Conservation (phyloP, 2,113 vertebrate species). For the Takifugu flavidus region DNA sequence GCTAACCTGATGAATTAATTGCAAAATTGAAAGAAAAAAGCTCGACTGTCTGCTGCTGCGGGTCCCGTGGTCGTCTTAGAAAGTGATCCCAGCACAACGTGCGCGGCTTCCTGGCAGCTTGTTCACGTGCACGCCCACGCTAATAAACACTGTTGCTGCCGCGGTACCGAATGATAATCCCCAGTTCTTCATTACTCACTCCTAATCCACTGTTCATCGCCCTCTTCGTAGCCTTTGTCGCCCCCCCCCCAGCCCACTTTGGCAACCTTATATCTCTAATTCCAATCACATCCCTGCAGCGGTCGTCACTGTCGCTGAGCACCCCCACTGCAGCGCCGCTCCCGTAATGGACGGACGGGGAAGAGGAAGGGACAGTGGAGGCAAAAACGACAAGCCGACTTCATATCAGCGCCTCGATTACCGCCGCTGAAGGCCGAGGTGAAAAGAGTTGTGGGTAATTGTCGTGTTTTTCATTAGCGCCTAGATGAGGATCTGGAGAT, state of each 20-base stretch:
- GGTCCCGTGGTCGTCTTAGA: not conserved
- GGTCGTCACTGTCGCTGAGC: conserved; percentile 24
- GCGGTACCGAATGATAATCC: conserved; percentile 46
- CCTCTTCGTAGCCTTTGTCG: conserved; percentile 45
- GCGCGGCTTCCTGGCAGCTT: no score
- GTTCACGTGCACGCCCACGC: conserved; percentile 6
- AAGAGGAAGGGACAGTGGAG: conserved; percentile 36
- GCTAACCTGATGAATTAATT: conserved; percentile 11
- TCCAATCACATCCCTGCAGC: conserved; percentile 47
- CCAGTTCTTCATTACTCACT: conserved; percentile 46
- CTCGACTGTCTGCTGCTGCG: conserved; percentile 3
- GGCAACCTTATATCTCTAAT: conserved; percentile 39
- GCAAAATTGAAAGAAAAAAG: conserved; percentile 1
- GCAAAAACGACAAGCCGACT: conserved; percentile 49
- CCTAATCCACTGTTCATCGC: conserved; percentile 58
- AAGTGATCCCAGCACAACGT: conserved; percentile 11
- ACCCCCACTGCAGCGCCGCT: conserved; percentile 24
- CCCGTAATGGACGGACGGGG: conserved; percentile 22
- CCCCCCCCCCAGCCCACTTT: conserved; percentile 36
- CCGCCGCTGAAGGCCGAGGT: conserved; percentile 55
- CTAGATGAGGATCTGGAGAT: conserved; percentile 76
- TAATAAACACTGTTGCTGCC: conserved; percentile 32
- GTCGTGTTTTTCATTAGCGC: conserved; percentile 79
- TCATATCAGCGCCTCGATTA: conserved; percentile 59
- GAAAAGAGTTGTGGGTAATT: conserved; percentile 75